Evolutionary conservation across 2,888 invertebrate species (phyloP).

Genomic region (Polylopha cassiicola): DNA sequence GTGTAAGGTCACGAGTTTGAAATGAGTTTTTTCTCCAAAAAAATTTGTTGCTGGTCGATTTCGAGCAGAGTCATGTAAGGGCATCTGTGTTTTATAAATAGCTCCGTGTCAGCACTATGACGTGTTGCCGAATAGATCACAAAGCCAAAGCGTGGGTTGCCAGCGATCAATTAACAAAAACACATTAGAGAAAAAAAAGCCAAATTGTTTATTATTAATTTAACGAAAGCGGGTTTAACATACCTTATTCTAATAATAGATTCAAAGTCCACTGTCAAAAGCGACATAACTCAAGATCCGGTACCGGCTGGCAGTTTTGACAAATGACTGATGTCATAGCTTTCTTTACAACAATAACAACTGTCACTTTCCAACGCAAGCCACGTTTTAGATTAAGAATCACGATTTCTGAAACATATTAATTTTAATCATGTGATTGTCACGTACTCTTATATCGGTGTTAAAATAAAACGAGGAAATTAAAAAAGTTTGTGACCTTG

Average conservation of each 20-base stretch:
- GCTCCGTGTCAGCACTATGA: slow-evolving; percentile 23
- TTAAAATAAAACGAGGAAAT: slow-evolving; percentile 5
- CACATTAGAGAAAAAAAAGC: slow-evolving; percentile 4
- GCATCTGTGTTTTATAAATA: slow-evolving; percentile 31
- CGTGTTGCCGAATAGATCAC: slow-evolving; percentile 30
- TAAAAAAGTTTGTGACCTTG: slow-evolving; percentile 7
- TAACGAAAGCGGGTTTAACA: no score
- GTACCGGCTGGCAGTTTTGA: slow-evolving; percentile 27
- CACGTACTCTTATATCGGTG: slow-evolving; percentile 16
- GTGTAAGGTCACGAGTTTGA: no score
- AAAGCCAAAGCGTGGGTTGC: slow-evolving; percentile 19
- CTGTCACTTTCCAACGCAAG: slow-evolving; percentile 27
- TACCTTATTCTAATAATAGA: slow-evolving; percentile 17
- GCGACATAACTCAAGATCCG: slow-evolving; percentile 25
- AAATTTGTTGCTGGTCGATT: slow-evolving; percentile 7
- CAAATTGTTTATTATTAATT: no score
- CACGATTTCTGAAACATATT: slow-evolving; percentile 21
- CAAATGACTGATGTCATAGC: slow-evolving; percentile 29
- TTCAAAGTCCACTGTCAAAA: no score
- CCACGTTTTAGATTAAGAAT: slow-evolving; percentile 22
- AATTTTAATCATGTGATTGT: slow-evolving; percentile 10
- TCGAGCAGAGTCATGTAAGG: slow-evolving; percentile 25
- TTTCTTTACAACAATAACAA: slow-evolving; percentile 28
- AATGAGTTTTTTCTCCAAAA: no score
- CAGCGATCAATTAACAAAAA: slow-evolving; percentile 14